These are phyloP conservation scores for Sciurus niger DNA, from an alignment of 2,113 vertebrate species.

Conservation along the genomic window DNA sequence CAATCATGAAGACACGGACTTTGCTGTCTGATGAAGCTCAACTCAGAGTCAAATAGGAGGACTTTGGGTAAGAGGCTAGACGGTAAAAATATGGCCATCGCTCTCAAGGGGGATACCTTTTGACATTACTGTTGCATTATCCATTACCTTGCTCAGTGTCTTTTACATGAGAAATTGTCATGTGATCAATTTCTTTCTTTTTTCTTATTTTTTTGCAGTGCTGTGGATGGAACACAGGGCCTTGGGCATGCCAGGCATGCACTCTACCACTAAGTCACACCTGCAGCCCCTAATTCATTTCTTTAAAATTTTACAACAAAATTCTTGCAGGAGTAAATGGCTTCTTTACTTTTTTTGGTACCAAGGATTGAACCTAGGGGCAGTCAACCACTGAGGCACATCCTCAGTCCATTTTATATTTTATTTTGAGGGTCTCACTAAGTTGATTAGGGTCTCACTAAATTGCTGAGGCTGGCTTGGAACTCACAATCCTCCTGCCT, in stretches of 20 bases:
- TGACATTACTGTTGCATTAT: background rate
- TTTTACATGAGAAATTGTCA: background rate
- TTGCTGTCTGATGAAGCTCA: background rate
- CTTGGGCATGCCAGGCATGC: background rate
- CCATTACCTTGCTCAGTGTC: background rate
- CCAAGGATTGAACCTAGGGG: background rate
- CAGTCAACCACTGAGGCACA: background rate
- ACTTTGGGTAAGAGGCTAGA: background rate
- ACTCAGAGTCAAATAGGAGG: background rate
- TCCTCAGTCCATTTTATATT: background rate
- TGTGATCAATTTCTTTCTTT: background rate
- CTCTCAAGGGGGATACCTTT: background rate
- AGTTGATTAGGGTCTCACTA: too few relatives aligned
- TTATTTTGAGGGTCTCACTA: background rate
- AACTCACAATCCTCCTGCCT: too few relatives aligned
- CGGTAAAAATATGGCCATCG: background rate
- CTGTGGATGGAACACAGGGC: too few relatives aligned
- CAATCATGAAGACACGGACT: background rate
- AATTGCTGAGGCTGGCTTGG: too few relatives aligned
- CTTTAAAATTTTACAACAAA: slow-evolving; percentile 46
- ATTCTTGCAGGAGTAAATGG: background rate
- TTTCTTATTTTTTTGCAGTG: too few relatives aligned
- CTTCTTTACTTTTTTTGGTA: background rate
- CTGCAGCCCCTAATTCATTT: background rate
- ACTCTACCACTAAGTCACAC: too few relatives aligned